Percentiles rank a stretch among this genome's conserved stretches.
These are phyloP conservation scores for Gymnocheta viridis DNA, from an alignment of 2,888 invertebrate genomes.

Conservation along the genomic window DNA sequence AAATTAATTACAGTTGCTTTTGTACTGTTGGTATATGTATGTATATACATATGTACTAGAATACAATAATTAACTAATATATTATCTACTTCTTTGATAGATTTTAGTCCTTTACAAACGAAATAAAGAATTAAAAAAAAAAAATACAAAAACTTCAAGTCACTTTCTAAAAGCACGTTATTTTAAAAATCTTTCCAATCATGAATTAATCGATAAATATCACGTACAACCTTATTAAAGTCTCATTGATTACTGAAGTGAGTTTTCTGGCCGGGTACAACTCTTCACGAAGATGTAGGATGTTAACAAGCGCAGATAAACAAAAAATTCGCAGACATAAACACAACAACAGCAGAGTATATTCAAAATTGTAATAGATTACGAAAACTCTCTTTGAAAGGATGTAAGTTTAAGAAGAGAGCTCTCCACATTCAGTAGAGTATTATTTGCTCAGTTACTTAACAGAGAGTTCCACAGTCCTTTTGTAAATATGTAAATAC, in stretches of 20 bases:
- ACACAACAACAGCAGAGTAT: neutral
- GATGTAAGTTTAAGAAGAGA: neutral
- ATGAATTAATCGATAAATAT: too few species aligned
- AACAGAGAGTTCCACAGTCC: neutral
- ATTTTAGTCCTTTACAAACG: too few species aligned
- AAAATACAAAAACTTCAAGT: too few species aligned
- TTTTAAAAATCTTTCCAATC: too few species aligned
- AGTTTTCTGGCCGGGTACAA: neutral
- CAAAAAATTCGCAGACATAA: neutral
- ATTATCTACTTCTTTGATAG: too few species aligned
- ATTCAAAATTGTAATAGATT: neutral
- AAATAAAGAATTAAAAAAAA: too few species aligned
- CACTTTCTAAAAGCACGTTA: too few species aligned
- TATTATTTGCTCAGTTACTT: neutral
- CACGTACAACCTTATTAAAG: neutral
- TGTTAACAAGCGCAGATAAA: neutral
- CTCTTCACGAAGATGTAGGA: neutral
- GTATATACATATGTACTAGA: too few species aligned
- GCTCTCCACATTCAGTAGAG: neutral
- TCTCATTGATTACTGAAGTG: neutral
- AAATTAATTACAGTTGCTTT: too few species aligned
- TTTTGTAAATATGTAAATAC: neutral
- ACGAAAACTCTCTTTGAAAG: neutral
- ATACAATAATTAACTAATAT: too few species aligned
- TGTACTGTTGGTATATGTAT: too few species aligned